These are phyloP conservation scores for Typhlomys cinereus DNA, from an alignment of 2,113 vertebrate genomes.

Conservation along the genomic window DNA sequence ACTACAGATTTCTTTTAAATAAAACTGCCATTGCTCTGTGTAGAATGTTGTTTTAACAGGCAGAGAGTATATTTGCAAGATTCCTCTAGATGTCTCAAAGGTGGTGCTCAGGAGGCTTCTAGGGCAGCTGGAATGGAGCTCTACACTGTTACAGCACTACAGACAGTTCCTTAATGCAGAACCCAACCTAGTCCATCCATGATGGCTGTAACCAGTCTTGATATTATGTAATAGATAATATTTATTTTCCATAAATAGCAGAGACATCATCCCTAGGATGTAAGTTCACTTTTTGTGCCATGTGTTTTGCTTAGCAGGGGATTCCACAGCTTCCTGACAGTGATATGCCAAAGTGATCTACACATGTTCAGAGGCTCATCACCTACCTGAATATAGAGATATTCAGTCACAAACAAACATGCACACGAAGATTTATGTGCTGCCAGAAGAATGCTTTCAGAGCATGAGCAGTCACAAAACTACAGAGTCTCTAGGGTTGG, in stretches of 20 bases:
- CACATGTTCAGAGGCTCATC: not conserved
- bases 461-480: not conserved
- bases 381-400: not conserved
- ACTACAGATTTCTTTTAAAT: no score
- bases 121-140: no score
- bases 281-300: not conserved
- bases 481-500: no score
- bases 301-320: not conserved
- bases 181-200: no score
- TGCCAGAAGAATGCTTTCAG: not conserved
- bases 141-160: no score
- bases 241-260: not conserved
- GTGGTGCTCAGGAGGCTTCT: no score
- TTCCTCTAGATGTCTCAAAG: no score
- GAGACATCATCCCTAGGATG: not conserved
- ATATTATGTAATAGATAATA: not conserved
- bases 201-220: no score
- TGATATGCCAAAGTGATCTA: not conserved
- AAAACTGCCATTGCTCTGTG: no score
- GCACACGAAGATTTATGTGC: not conserved
- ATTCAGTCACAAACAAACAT: not conserved
- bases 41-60: no score
- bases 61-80: no score
- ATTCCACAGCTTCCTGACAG: not conserved
- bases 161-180: no score